phyloP scores from a whole-genome alignment of 2,113 vertebrate genomes.

The Anser cygnoides region DNA sequence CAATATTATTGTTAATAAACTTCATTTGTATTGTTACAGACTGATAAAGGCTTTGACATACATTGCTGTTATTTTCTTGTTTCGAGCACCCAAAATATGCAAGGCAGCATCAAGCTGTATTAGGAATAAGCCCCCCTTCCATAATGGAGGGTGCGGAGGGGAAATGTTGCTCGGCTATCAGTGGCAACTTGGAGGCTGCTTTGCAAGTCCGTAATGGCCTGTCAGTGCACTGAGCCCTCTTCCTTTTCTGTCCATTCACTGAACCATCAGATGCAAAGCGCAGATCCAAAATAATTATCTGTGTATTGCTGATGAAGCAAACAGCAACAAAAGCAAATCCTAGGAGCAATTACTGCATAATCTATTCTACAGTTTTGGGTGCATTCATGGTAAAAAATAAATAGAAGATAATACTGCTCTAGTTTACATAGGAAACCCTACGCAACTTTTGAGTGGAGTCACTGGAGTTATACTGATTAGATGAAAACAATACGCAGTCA shows the following conservation, averaged over 20 bases:
- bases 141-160: background rate
- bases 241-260: background rate
- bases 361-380: background rate
- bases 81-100: background rate
- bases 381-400: background rate
- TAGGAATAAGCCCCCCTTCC: background rate
- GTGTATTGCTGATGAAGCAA: background rate
- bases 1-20: background rate
- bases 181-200: background rate
- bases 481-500: background rate
- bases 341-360: background rate
- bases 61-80: background rate
- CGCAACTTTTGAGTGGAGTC: background rate
- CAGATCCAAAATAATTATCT: background rate
- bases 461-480: background rate
- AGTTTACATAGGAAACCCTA: background rate
- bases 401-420: background rate
- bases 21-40: background rate
- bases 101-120: background rate
- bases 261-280: background rate
- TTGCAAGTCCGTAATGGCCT: background rate
- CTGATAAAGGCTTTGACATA: background rate
- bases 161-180: background rate
- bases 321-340: background rate
- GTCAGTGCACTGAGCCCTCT: background rate